phyloP scores from a whole-genome alignment of 30 jellyfish, hydroid and myxozoan species.

The Hydractinia echinata region DNA sequence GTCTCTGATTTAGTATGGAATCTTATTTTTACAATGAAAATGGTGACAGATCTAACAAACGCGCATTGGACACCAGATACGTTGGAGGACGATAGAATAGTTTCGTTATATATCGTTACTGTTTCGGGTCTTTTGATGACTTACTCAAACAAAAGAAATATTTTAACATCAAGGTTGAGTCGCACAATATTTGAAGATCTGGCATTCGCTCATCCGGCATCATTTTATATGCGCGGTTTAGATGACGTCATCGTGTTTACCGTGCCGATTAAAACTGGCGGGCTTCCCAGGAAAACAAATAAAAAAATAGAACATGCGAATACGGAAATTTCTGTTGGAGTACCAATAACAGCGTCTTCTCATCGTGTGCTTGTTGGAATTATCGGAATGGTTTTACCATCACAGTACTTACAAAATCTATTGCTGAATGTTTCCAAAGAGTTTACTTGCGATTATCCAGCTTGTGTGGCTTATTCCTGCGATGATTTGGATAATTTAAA shows the following conservation, averaged over 20 bases:
- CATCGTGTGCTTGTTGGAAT: not conserved
- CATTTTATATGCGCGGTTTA: constrained; percentile 4
- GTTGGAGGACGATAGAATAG: not conserved
- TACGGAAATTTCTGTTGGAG: not conserved
- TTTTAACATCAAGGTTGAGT: not conserved
- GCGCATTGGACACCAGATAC: constrained; percentile 28
- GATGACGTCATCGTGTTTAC: not conserved
- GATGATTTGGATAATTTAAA: not conserved
- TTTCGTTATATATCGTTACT: not conserved
- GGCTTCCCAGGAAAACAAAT: not conserved
- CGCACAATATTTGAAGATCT: constrained; percentile 47
- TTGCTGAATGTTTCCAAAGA: not conserved
- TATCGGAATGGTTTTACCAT: not conserved
- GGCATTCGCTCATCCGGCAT: constrained; percentile 44
- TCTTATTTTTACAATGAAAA: constrained; percentile 39
- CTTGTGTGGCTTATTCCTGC: not conserved
- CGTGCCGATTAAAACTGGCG: not conserved
- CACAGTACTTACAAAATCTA: not conserved
- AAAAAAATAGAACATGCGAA: not conserved
- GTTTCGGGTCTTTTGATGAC: not conserved
- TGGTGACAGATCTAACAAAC: constrained; percentile 26
- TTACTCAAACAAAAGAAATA: not conserved
- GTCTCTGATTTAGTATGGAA: constrained; percentile 21
- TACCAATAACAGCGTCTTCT: not conserved
- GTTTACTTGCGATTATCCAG: not conserved